Base-by-base conservation (phyloP, 2,888 invertebrate species). In the Mamestra brassicae region DNA sequence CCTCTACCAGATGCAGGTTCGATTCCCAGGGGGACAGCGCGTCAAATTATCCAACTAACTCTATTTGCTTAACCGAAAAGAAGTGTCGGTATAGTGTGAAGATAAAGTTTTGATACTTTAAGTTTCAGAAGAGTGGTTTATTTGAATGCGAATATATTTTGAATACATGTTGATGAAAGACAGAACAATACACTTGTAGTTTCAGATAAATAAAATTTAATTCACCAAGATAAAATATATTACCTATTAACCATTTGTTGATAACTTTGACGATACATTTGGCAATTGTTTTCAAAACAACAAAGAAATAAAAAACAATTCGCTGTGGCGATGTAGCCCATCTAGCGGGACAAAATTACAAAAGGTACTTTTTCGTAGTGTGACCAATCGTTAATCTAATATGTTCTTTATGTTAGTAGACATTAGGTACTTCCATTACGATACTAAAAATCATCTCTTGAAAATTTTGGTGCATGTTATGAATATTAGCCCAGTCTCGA, bases 1-100 rank as follows among this genome's bases (percentile, higher is more conserved):
- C 85, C 87, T 80, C 92, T 89, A 91, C 92, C 90, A 92, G 90
- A 91, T 92, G 91, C 90, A 89, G 86, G 91, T 92, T 92, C 88
- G 60, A 85, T 82, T 92, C 94, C 92, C 94, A 58, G 78, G 91
- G 94, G 91, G 67, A 76, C 63, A 74, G 69, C 89, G 85, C 87
- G 90, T 93, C 93, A 92, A 93, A 94, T 94, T 93, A 94, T 94
- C 94, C 93, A 93, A 93, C 93, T 93, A 94, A 94, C 93, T 93
- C 91, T 92, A 93, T 94, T 94, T 93, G 93, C 93, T 92, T 92
- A 92, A 89, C 88, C 89, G 85, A 92, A 93, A 93, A 91, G 90
- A 89, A 83, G 87, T 87, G 87, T 77, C 78, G 68, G 74, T 86
- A 45, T 85, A 90, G 80, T 67, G 47, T 47, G 81, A 81, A 15